Evolutionary conservation across 1,140 invertebrate species (phyloP).

Genomic region (Onthophagus taurus): DNA sequence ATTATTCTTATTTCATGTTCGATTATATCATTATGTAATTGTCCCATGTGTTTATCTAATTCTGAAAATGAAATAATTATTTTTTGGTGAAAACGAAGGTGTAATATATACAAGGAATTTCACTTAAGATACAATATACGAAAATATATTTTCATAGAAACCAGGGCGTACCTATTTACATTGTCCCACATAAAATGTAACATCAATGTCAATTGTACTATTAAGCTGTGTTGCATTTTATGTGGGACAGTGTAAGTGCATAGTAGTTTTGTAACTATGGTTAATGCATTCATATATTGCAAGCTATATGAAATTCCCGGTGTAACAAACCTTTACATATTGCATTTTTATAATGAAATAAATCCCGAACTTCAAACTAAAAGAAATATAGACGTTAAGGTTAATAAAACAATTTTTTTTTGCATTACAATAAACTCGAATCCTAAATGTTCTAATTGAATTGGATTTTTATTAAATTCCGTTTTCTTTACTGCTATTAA

Average conservation of each 20-base stretch:
- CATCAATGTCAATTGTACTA: not conserved
- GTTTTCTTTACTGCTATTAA: slow-evolving; percentile 59
- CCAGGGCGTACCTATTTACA: no score
- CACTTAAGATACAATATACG: no score
- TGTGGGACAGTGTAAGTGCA: no score
- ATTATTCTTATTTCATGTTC: slow-evolving; percentile 68
- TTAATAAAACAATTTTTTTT: not conserved
- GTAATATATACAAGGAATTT: slow-evolving; percentile 9
- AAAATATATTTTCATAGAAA: no score
- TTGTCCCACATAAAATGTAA: no score
- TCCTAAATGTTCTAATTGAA: slow-evolving; percentile 48
- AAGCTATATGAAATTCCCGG: no score
- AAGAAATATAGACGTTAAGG: slow-evolving; percentile 16
- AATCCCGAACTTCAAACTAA: slow-evolving; percentile 30
- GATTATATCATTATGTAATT: slow-evolving; percentile 64
- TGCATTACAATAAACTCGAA: slow-evolving; percentile 56
- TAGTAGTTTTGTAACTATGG: no score
- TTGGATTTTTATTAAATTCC: slow-evolving; percentile 41
- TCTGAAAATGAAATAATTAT: slow-evolving; percentile 45
- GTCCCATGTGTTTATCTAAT: slow-evolving; percentile 63
- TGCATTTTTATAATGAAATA: slow-evolving; percentile 65
- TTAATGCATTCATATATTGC: no score
- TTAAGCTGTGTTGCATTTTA: slow-evolving; percentile 11
- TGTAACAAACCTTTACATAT: slow-evolving; percentile 52
- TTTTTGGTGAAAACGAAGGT: not conserved